Evolutionary conservation across 1,140 invertebrate species (phyloP).

Genomic region (Ephestia elutella): DNA sequence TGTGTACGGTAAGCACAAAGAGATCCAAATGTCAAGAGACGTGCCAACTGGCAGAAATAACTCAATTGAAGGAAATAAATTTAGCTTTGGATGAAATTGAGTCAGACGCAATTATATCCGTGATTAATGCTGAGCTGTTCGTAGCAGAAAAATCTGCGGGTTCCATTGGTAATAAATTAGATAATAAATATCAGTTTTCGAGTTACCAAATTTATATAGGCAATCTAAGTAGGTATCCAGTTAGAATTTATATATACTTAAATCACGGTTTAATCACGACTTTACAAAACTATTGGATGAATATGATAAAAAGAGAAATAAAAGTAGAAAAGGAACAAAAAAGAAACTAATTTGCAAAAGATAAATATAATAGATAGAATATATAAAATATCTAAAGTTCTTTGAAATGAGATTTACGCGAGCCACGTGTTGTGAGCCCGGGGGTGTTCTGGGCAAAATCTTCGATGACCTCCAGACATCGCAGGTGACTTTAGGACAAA

Average conservation of each 20-base stretch:
- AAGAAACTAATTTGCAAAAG: too few relatives aligned
- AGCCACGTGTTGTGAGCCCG: not conserved
- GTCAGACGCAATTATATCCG: not conserved
- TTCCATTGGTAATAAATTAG: not conserved
- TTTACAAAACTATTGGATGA: too few relatives aligned
- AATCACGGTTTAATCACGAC: too few relatives aligned
- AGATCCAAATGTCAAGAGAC: conserved; percentile 38
- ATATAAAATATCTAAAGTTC: too few relatives aligned
- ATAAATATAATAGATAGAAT: too few relatives aligned
- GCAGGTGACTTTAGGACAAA: conserved; percentile 45
- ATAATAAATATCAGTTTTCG: not conserved
- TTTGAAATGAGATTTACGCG: not conserved
- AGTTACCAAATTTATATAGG: too few relatives aligned
- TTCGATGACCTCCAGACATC: conserved; percentile 46
- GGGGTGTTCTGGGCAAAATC: not conserved
- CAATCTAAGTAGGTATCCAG: too few relatives aligned
- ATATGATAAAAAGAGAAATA: too few relatives aligned
- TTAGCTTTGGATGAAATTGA: conserved; percentile 20
- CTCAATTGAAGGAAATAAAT: conserved; percentile 35
- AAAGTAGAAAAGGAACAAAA: too few relatives aligned
- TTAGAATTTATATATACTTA: too few relatives aligned
- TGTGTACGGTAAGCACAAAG: conserved; percentile 36
- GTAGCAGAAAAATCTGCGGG: not conserved
- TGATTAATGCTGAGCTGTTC: conserved; percentile 7
- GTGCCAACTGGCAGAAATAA: conserved; percentile 54